A percentile compares a stretch with the other conserved stretches of the same genome.
Conservation (phyloP, 2,888 invertebrate genomes). For the Agrochola lychnidis region DNA sequence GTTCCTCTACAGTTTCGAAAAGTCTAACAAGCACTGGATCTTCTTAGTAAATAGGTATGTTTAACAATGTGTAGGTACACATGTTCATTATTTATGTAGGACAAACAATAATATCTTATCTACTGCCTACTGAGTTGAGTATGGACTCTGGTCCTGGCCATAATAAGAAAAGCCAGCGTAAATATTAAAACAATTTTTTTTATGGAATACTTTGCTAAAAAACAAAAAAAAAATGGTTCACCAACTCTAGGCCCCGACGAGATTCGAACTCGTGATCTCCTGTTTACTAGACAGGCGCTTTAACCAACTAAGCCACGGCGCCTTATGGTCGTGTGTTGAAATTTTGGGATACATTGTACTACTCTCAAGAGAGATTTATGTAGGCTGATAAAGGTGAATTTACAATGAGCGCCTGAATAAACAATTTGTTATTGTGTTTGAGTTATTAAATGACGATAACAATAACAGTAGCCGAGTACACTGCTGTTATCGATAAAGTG, state of each 20-base stretch:
- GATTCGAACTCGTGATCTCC: conserved; percentile 94
- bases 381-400: conserved; percentile 28
- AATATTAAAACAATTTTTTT: background rate
- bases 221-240: background rate
- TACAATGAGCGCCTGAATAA: conserved; percentile 34
- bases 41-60: background rate
- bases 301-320: conserved; percentile 94
- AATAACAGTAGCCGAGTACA: conserved; percentile 8
- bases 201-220: background rate
- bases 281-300: conserved; percentile 94
- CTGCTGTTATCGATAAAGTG: conserved; percentile 21
- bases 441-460: conserved; percentile 39
- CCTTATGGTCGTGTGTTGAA: conserved; percentile 73
- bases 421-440: conserved; percentile 34
- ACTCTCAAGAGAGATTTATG: conserved; percentile 9
- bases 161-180: background rate
- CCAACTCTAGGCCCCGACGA: conserved; percentile 91
- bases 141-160: background rate
- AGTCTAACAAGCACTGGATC: background rate
- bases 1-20: background rate
- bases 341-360: conserved; percentile 58
- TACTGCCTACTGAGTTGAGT: background rate
- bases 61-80: too few species aligned
- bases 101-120: conserved; percentile 18
- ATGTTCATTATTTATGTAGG: conserved; percentile 8